Percentiles rank a stretch among this genome's conserved stretches.
Conservation (phyloP, 2,113 vertebrate species). For the Chaetura pelagica region DNA sequence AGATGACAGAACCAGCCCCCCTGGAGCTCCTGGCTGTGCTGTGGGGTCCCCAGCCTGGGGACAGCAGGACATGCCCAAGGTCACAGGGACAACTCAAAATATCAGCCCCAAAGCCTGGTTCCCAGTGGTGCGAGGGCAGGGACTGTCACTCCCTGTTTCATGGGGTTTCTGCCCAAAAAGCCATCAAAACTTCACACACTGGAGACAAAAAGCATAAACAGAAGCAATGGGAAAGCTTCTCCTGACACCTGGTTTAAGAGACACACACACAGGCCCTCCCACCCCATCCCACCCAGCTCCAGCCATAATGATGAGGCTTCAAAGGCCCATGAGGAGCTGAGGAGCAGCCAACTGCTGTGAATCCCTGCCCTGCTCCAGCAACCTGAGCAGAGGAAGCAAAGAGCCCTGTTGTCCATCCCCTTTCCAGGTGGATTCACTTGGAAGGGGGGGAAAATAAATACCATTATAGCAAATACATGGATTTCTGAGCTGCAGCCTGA, state of each 20-base stretch:
- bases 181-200: rapidly evolving
- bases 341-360: background rate
- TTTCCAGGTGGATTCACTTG: background rate
- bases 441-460: background rate
- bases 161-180: background rate
- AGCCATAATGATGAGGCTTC: background rate
- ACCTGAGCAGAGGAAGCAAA: background rate
- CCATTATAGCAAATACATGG: rapidly evolving
- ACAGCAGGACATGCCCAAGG: background rate
- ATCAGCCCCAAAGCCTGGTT: rapidly evolving
- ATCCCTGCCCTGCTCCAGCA: rapidly evolving
- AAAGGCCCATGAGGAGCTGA: background rate
- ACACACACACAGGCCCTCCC: background rate
- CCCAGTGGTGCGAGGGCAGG: rapidly evolving
- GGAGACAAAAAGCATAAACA: background rate
- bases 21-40: background rate
- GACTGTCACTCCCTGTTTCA: background rate
- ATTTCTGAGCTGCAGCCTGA: background rate
- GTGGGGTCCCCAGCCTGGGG: background rate
- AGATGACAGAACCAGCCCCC: background rate
- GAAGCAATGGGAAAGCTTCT: background rate
- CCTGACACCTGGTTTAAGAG: background rate
- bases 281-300: background rate
- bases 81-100: background rate
- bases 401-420: background rate